Percentiles rank a stretch among this genome's conserved stretches.
Conservation (phyloP, 2,113 vertebrate species). For the Trachemys scripta region DNA sequence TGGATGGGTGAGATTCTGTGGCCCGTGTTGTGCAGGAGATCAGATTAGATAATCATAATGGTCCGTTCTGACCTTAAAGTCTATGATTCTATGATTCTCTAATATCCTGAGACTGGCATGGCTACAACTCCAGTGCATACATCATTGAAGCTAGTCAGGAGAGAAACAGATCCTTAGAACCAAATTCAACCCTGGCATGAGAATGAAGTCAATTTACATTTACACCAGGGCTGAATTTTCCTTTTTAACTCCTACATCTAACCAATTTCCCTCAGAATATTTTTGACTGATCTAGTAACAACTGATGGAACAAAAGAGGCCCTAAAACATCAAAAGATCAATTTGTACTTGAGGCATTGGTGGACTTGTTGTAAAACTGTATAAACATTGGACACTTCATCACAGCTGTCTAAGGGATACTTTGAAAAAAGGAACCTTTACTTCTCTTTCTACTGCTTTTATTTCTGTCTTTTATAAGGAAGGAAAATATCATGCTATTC, state of each 20-base stretch:
- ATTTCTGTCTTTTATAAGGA: background rate
- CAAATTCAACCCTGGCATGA: background rate
- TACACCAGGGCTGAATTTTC: background rate
- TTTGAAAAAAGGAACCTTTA: background rate
- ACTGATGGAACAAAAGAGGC: background rate
- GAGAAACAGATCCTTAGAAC: background rate
- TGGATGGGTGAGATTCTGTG: too few species aligned
- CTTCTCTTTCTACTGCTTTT: background rate
- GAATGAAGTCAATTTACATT: background rate
- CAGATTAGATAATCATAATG: too few species aligned
- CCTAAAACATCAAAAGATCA: background rate
- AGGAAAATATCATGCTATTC: background rate
- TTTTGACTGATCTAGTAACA: background rate
- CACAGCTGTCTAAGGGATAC: background rate
- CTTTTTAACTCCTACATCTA: background rate
- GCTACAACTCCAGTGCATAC: background rate
- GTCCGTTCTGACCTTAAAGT: too few species aligned
- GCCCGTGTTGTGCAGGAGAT: too few species aligned
- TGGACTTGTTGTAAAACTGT: rapidly evolving
- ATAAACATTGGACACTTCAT: background rate
- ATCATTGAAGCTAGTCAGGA: background rate
- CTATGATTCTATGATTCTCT: background rate
- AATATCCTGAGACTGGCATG: background rate
- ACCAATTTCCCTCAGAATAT: background rate
- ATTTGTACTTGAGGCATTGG: background rate